Conservation (phyloP, 2,797 vertebrate genomes). For the Bradypodion pumilum region DNA sequence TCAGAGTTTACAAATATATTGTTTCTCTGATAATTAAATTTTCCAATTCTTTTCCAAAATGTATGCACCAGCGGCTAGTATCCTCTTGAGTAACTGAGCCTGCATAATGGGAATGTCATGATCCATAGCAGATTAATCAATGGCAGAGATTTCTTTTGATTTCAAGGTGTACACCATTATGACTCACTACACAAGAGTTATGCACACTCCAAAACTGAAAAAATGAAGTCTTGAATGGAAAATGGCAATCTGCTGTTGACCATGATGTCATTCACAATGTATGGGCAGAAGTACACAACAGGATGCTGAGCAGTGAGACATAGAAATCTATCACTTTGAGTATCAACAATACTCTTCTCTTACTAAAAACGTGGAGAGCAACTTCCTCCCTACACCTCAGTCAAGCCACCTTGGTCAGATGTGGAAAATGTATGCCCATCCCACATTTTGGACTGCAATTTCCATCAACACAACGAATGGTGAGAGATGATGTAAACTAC, state of each 20-base stretch:
- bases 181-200: no score
- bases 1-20: not conserved
- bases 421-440: not conserved
- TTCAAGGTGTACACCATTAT: no score
- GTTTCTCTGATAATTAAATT: constrained; percentile 7
- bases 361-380: not conserved
- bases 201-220: no score
- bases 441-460: not conserved
- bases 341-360: not conserved
- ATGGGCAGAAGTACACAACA: no score
- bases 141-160: no score
- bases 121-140: no score
- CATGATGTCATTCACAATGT: no score
- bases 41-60: not conserved
- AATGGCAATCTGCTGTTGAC: no score
- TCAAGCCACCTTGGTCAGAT: not conserved
- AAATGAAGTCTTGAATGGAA: no score
- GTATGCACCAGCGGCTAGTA: not conserved
- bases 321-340: not conserved
- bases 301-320: not conserved
- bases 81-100: no score
- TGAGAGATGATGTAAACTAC: not conserved
- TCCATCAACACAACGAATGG: not conserved
- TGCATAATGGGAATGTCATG: no score
- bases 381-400: not conserved